Evolutionary conservation across 2,797 vertebrate species (phyloP).

Genomic region (Centroberyx gerrardi): DNA sequence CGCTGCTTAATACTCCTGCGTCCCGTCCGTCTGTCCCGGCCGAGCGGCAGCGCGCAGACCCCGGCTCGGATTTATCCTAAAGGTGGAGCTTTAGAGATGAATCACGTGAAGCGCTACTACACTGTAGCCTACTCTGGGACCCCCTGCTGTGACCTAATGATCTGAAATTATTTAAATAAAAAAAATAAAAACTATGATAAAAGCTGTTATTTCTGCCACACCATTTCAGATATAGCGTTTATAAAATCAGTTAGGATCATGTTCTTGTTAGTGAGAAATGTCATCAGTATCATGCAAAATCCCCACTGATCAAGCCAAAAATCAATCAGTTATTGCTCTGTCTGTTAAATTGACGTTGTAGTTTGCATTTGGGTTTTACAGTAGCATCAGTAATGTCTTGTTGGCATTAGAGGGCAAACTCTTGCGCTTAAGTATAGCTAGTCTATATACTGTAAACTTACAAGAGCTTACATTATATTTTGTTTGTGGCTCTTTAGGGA

Average conservation of each 20-base stretch:
- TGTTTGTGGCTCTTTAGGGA: neutral
- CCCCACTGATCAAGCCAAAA: too few relatives aligned
- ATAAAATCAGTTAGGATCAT: too few relatives aligned
- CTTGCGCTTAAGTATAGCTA: neutral
- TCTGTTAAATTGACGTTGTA: too few relatives aligned
- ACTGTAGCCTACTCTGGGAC: conserved; percentile 7
- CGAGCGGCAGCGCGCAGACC: conserved; percentile 56
- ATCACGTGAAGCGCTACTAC: conserved; percentile 62
- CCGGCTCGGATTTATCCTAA: conserved; percentile 64
- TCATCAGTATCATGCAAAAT: too few relatives aligned
- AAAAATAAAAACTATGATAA: too few relatives aligned
- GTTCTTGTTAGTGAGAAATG: too few relatives aligned
- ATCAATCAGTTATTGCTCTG: too few relatives aligned
- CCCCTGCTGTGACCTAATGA: conserved; percentile 9
- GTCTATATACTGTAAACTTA: too few relatives aligned
- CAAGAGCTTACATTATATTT: too few relatives aligned
- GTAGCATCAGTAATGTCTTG: neutral
- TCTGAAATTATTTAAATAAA: too few relatives aligned
- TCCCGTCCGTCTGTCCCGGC: conserved; percentile 49
- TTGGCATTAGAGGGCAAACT: neutral
- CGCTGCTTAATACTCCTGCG: conserved; percentile 34
- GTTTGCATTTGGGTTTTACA: neutral
- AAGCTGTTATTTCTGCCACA: too few relatives aligned
- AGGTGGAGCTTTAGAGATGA: conserved; percentile 73
- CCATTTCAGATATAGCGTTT: too few relatives aligned